phyloP scores from a whole-genome alignment of 1,140 invertebrate genomes.

The Sminthurinus signatus region DNA sequence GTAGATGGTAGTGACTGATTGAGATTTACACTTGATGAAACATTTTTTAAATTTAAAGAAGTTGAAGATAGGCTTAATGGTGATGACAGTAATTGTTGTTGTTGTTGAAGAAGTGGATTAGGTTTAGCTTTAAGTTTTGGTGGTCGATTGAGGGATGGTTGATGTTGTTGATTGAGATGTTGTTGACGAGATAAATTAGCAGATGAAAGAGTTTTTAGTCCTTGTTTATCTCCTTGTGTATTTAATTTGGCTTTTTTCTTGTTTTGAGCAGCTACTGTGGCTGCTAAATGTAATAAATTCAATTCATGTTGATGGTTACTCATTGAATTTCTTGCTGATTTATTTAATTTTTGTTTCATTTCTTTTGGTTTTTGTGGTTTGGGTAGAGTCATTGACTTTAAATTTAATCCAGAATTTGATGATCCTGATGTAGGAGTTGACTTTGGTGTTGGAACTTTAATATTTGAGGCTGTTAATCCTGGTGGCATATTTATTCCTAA shows the following conservation, averaged over 20 bases:
- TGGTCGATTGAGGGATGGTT: neutral
- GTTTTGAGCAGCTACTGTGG: neutral
- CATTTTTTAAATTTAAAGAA: neutral
- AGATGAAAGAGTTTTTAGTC: neutral
- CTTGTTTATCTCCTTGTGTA: neutral
- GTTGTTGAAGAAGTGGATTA: no score
- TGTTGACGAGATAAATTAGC: neutral
- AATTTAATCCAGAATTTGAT: neutral
- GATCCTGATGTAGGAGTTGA: constrained; percentile 6
- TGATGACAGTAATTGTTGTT: neutral
- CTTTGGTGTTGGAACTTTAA: constrained; percentile 18
- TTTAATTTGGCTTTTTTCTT: neutral
- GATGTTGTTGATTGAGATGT: neutral
- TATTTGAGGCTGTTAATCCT: neutral
- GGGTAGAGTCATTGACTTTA: neutral
- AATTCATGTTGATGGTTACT: neutral
- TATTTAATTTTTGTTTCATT: neutral
- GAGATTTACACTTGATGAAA: neutral
- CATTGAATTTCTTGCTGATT: neutral
- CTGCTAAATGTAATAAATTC: no score
- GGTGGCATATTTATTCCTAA: neutral
- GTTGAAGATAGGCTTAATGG: neutral
- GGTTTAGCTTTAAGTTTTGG: neutral
- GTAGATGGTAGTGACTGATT: neutral
- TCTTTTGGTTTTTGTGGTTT: neutral